These are phyloP conservation scores for Tauraco erythrolophus DNA, from an alignment of 2,113 vertebrate genomes.

Conservation along the genomic window DNA sequence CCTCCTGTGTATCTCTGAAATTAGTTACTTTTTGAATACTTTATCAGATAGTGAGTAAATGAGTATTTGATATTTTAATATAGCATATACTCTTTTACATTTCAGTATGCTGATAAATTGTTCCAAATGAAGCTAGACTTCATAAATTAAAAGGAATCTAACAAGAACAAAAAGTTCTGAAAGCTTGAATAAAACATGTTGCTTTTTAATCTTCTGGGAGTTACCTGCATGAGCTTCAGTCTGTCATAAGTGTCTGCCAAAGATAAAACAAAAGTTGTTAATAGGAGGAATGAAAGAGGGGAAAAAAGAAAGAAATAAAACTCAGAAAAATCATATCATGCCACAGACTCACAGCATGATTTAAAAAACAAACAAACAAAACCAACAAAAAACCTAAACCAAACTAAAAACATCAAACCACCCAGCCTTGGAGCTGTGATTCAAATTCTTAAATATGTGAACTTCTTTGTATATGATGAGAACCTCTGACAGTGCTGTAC, in stretches of 20 bases:
- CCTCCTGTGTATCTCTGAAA: not conserved
- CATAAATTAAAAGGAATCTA: not conserved
- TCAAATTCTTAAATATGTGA: not conserved
- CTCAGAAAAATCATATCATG: not conserved
- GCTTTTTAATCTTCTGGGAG: not conserved
- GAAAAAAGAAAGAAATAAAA: not conserved
- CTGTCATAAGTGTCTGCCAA: not conserved
- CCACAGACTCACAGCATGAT: not conserved
- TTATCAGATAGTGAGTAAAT: not conserved
- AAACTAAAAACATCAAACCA: too few relatives aligned
- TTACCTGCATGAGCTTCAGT: not conserved
- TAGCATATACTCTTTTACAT: not conserved
- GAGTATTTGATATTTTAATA: not conserved
- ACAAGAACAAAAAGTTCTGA: not conserved
- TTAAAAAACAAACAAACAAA: too few relatives aligned
- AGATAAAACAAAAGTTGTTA: not conserved
- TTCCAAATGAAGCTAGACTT: not conserved
- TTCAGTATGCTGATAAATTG: not conserved
- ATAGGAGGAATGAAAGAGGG: not conserved
- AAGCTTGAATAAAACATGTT: not conserved
- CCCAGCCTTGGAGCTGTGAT: not conserved
- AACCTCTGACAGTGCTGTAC: not conserved
- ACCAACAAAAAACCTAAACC: too few relatives aligned
- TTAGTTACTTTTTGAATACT: not conserved
- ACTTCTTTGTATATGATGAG: not conserved